phyloP scores from a whole-genome alignment of 2,797 vertebrate genomes.

The Gouania willdenowi region DNA sequence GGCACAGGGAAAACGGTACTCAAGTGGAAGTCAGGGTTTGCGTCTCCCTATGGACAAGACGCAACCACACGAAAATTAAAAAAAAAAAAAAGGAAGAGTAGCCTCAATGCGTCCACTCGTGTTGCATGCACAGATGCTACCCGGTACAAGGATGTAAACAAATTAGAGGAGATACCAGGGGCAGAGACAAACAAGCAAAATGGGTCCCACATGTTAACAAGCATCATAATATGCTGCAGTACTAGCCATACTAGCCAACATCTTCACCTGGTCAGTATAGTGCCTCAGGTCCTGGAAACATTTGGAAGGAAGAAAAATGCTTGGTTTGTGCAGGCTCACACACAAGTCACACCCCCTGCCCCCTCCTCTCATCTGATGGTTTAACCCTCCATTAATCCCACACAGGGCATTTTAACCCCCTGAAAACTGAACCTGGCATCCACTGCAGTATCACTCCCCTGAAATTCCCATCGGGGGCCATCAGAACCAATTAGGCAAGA shows the following conservation, averaged over 20 bases:
- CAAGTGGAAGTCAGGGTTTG: slow-evolving; percentile 40
- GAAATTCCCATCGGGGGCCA: slow-evolving; percentile 34
- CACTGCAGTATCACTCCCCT: slow-evolving; percentile 1
- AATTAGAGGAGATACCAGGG: slow-evolving; percentile 25
- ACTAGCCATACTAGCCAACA: slow-evolving; percentile 12
- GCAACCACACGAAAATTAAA: slow-evolving; percentile 50
- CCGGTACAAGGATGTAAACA: slow-evolving; percentile 26
- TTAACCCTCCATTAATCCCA: slow-evolving; percentile 64
- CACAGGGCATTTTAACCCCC: slow-evolving; percentile 37
- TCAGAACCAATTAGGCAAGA: slow-evolving; percentile 65
- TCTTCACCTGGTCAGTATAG: background rate
- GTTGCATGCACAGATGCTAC: slow-evolving; percentile 53
- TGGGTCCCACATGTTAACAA: slow-evolving; percentile 41
- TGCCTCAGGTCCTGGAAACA: slow-evolving; percentile 22
- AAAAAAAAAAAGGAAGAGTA: slow-evolving; percentile 33
- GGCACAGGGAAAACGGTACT: slow-evolving; percentile 42
- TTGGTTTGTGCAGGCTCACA: slow-evolving; percentile 9
- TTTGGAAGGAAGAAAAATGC: slow-evolving; percentile 9
- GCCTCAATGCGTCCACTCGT: slow-evolving; percentile 33
- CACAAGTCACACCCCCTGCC: slow-evolving; percentile 11
- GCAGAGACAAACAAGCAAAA: slow-evolving; percentile 34
- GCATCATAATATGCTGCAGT: slow-evolving; percentile 2
- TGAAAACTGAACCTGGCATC: background rate
- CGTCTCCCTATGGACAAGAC: slow-evolving; percentile 19
- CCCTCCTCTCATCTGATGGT: slow-evolving; percentile 30